phyloP scores from a whole-genome alignment of 2,797 vertebrate species.

The Pogonophryne albipinna region DNA sequence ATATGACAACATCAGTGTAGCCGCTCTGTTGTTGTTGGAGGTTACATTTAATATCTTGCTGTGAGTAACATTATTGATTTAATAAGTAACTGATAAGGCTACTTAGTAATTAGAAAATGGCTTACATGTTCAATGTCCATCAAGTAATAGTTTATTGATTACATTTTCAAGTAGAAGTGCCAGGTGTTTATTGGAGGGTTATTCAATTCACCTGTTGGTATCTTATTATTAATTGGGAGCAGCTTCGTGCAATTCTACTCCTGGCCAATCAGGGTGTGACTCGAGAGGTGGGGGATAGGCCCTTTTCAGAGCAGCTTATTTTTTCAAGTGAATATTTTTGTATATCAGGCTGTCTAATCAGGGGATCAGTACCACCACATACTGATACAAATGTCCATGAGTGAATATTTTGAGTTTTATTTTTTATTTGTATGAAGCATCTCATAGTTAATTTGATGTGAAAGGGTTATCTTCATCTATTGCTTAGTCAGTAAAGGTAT shows the following conservation, averaged over 20 bases:
- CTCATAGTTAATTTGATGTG: background rate
- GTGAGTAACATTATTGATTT: background rate
- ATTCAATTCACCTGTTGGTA: too few species aligned
- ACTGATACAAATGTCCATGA: background rate
- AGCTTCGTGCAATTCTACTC: too few species aligned
- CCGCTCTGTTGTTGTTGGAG: background rate
- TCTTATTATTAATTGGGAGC: too few species aligned
- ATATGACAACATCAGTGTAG: background rate
- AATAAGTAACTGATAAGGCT: slow-evolving; percentile 11
- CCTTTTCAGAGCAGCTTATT: too few species aligned
- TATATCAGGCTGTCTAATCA: too few species aligned
- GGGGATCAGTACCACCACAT: too few species aligned
- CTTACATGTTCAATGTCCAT: background rate
- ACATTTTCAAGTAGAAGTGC: background rate
- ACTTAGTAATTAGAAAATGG: background rate
- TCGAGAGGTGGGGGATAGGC: too few species aligned
- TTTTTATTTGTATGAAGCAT: background rate
- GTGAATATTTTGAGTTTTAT: background rate
- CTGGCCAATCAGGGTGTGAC: too few species aligned
- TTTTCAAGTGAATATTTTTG: too few species aligned
- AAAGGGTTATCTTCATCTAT: background rate
- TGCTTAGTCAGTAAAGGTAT: background rate
- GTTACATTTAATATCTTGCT: background rate
- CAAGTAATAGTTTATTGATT: background rate
- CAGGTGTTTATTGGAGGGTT: too few species aligned